Percentiles rank a stretch among this genome's conserved stretches.
Evolutionary conservation across 2,113 vertebrate species (phyloP).

Genomic region (Sula dactylatra): DNA sequence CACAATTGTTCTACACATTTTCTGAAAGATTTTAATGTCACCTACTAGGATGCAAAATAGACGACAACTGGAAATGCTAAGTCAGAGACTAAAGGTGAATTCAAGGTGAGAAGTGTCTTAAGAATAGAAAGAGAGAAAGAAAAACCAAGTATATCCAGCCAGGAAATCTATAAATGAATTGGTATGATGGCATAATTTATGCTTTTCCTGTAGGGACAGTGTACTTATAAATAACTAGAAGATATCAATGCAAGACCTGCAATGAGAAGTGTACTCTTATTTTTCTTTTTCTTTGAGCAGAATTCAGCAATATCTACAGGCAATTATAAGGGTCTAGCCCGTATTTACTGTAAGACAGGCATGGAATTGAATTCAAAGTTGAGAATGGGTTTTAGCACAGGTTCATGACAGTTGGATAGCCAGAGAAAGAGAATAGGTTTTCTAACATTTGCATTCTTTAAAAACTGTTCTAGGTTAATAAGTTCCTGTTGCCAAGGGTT

Average conservation of each 20-base stretch:
- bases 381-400: background rate
- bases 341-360: background rate
- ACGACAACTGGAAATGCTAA: background rate
- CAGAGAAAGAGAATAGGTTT: background rate
- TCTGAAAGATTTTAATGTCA: slow-evolving; percentile 22
- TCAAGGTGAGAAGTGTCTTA: background rate
- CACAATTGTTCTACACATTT: background rate
- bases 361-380: background rate
- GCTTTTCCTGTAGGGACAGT: background rate
- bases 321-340: background rate
- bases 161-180: background rate
- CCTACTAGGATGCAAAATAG: background rate
- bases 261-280: background rate
- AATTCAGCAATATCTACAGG: background rate
- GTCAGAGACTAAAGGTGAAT: slow-evolving; percentile 44
- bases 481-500: background rate
- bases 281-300: background rate
- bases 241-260: background rate
- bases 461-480: background rate
- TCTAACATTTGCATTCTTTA: background rate
- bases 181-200: background rate
- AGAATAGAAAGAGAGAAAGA: background rate
- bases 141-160: background rate
- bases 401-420: background rate
- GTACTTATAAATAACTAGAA: background rate